Evolutionary conservation across 1,140 invertebrate species (phyloP).

Genomic region (Eufriesea mexicana): DNA sequence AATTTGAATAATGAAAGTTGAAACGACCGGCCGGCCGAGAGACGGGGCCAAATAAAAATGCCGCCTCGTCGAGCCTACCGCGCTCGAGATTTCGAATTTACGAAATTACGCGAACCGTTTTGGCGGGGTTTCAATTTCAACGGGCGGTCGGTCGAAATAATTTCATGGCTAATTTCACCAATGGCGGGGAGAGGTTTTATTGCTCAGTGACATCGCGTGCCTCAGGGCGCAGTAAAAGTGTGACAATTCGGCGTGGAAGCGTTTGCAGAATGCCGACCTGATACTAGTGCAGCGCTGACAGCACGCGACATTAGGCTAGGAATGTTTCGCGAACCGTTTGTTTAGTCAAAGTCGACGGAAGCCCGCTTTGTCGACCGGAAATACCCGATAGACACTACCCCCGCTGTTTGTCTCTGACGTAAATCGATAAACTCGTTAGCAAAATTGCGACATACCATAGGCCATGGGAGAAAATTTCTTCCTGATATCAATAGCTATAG

Average conservation of each 20-base stretch:
- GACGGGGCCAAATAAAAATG: constrained; percentile 14
- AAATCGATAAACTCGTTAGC: neutral
- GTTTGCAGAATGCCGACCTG: constrained; percentile 10
- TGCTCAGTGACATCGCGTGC: neutral
- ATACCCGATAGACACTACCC: constrained; percentile 18
- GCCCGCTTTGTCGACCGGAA: constrained; percentile 52
- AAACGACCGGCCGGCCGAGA: neutral
- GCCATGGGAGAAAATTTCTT: too few species aligned
- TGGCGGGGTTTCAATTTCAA: constrained; percentile 16
- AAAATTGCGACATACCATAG: constrained; percentile 31
- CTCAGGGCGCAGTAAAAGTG: neutral
- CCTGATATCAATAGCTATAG: too few species aligned
- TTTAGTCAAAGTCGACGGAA: constrained; percentile 57
- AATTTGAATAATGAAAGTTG: constrained; percentile 24
- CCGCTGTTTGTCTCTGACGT: neutral
- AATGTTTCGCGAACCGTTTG: constrained; percentile 58
- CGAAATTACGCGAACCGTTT: constrained; percentile 4
- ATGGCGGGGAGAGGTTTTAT: neutral
- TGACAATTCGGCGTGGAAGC: constrained; percentile 2
- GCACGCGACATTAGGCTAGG: constrained; percentile 62
- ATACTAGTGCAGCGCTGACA: neutral
- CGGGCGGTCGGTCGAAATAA: constrained; percentile 7
- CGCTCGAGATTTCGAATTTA: constrained; percentile 18
- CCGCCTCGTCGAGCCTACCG: neutral
- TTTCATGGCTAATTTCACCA: constrained; percentile 11